Evolutionary conservation across 2,797 vertebrate genomes (phyloP).

Genomic region (Melanogrammus aeglefinus): DNA sequence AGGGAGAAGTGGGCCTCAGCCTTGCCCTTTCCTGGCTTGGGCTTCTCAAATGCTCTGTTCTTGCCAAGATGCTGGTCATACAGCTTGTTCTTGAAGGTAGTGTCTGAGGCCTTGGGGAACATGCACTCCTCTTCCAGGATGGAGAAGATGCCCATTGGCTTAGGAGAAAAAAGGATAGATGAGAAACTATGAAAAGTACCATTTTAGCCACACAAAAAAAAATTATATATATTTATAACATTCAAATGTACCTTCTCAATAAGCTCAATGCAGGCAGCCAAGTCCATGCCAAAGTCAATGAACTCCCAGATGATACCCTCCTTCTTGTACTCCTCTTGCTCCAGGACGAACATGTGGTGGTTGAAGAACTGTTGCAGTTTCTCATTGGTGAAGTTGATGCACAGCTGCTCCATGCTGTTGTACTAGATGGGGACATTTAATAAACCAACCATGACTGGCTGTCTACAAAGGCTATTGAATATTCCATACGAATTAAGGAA

Average conservation of each 20-base stretch:
- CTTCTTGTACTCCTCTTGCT: conserved; percentile 12
- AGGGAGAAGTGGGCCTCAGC: conserved; percentile 79
- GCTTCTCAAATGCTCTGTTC: conserved; percentile 75
- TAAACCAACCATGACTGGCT: not conserved
- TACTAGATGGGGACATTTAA: conserved; percentile 23
- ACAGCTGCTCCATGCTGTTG: conserved; percentile 12
- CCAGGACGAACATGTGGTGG: conserved; percentile 8
- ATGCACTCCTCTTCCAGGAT: conserved; percentile 70
- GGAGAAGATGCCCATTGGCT: conserved; percentile 83
- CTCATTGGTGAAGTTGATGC: conserved; percentile 10
- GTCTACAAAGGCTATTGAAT: not conserved
- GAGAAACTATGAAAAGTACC: conserved; percentile 32
- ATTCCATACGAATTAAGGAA: not conserved
- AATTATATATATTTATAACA: not conserved
- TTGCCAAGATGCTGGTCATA: conserved; percentile 77
- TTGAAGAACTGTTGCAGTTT: conserved; percentile 12
- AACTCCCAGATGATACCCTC: conserved; percentile 10
- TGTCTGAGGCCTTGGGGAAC: conserved; percentile 73
- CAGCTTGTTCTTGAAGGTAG: conserved; percentile 79
- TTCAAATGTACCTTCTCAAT: not conserved
- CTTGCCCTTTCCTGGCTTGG: conserved; percentile 61
- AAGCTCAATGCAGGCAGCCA: conserved; percentile 10
- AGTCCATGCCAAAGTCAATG: conserved; percentile 5
- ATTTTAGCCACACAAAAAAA: conserved; percentile 30
- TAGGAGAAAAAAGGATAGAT: conserved; percentile 72